Evolutionary conservation across 35 echinoderm and acorn worm species (phyloP).

Genomic region (Ptychodera flava): DNA sequence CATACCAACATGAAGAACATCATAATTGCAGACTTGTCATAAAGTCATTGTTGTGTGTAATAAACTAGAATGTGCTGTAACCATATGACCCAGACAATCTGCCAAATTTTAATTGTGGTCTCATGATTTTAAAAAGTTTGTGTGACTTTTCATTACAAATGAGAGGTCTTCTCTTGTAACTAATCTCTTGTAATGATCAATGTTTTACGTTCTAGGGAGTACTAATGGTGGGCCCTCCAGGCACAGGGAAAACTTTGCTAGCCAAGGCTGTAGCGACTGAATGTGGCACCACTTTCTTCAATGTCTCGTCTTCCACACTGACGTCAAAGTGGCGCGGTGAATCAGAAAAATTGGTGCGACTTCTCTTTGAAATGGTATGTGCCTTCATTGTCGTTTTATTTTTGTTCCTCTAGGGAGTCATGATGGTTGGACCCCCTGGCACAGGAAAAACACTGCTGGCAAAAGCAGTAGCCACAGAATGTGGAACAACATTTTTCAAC

Average conservation of each 20-base stretch:
- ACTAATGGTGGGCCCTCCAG: conserved; percentile 73
- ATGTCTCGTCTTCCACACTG: conserved; percentile 61
- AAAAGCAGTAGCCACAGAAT: conserved; percentile 82
- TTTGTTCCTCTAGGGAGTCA: conserved; percentile 35
- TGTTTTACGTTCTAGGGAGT: conserved; percentile 14
- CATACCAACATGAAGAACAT: no score
- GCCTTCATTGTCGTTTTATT: not conserved
- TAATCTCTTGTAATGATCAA: no score
- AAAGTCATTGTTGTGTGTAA: no score
- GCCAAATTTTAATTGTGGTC: no score
- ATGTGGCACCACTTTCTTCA: conserved; percentile 86
- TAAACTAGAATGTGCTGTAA: no score
- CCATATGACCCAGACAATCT: no score
- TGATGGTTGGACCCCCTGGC: conserved; percentile 84
- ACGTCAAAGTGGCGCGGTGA: conserved; percentile 83
- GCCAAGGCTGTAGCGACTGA: conserved; percentile 85
- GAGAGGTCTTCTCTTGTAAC: no score
- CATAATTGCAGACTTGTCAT: no score
- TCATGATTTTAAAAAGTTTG: no score
- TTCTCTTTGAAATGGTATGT: conserved; percentile 95
- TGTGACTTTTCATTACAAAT: no score
- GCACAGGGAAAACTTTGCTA: conserved; percentile 76
- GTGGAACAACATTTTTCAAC: conserved; percentile 86
- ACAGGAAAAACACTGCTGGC: conserved; percentile 84
- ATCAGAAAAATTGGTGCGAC: conserved; percentile 76